Evolutionary conservation across 2,888 invertebrate species (phyloP), one percentile per base, ranked within the genome.

Genomic region (Kryphioiulus occultus): DNA sequence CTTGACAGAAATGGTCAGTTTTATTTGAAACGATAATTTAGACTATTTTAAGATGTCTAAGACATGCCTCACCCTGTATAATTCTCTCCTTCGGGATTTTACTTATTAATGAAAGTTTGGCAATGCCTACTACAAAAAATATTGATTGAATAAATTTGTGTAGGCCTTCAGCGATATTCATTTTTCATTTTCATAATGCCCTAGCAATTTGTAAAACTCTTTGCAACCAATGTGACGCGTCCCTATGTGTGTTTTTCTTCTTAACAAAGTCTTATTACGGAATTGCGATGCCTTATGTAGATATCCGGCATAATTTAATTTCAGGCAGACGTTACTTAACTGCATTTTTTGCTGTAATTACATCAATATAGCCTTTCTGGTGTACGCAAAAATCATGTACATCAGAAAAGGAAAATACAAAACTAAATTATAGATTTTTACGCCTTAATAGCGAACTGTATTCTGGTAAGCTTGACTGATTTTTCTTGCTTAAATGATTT

Each of bases 41-140:
- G n/a, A n/a, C n/a, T n/a, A n/a, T n/a, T n/a, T n/a, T n/a, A n/a
- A n/a, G n/a, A n/a, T n/a, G n/a, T n/a, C n/a, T n/a, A n/a, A n/a
- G n/a, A n/a, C n/a, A n/a, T 59, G 53, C 7, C n/a, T 59, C 4
- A n/a, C 53, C 53, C n/a, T 59, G 53, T 59, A 59, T 59, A 3
- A 59, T n/a, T 59, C 19, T 7, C 53, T 59, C 53, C n/a, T 7
- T 5, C 19, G 53, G 17, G 4, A n/a, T 59, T 17, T 59, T 59
- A 59, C 53, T 59, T 59, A 59, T 59, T 59, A 59, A 59, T 59
- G 53, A 59, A 59, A 59, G n/a, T 59, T 59, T 59, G n/a, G 53
- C 53, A 59, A 59, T 59, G 53, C n/a, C 19, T 59, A n/a, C 19
- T n/a, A n/a, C 53, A 59, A 59, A 59, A 59, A 59, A 59, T 59